Percentiles rank a stretch among this genome's conserved stretches.
Evolutionary conservation across 2,113 vertebrate species (phyloP).

Genomic region (Sitta europaea): DNA sequence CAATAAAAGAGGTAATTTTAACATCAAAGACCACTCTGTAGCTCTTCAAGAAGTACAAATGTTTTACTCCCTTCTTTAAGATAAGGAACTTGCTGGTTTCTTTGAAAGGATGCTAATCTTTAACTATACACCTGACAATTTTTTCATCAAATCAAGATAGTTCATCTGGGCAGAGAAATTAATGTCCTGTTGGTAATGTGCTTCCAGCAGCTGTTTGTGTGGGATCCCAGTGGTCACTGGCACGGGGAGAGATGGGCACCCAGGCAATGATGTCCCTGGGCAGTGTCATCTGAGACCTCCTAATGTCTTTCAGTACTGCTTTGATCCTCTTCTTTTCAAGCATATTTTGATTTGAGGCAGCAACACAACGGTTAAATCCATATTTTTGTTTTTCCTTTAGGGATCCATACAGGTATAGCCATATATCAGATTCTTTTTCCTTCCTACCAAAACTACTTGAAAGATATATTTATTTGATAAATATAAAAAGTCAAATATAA

Average conservation of each 20-base stretch:
- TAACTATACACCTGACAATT: neutral
- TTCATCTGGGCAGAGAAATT: neutral
- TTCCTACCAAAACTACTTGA: neutral
- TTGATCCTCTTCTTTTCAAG: neutral
- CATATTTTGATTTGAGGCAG: neutral
- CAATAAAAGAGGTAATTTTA: neutral
- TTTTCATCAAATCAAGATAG: neutral
- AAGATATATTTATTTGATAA: neutral
- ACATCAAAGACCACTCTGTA: neutral
- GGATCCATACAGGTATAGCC: neutral
- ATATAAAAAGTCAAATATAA: neutral
- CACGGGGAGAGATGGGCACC: accelerated
- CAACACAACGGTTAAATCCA: neutral
- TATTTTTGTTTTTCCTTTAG: neutral
- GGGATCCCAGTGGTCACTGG: neutral
- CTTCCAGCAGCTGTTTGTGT: neutral
- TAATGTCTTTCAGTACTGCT: neutral
- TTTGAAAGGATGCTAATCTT: neutral
- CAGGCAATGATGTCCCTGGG: neutral
- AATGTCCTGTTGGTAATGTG: accelerated
- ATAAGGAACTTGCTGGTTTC: neutral
- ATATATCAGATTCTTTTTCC: neutral
- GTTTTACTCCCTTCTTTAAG: neutral
- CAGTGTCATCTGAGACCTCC: neutral
- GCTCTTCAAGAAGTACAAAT: neutral